Base-by-base conservation (phyloP, 2,888 invertebrate species). In the Stenchaetothrips biformis region DNA sequence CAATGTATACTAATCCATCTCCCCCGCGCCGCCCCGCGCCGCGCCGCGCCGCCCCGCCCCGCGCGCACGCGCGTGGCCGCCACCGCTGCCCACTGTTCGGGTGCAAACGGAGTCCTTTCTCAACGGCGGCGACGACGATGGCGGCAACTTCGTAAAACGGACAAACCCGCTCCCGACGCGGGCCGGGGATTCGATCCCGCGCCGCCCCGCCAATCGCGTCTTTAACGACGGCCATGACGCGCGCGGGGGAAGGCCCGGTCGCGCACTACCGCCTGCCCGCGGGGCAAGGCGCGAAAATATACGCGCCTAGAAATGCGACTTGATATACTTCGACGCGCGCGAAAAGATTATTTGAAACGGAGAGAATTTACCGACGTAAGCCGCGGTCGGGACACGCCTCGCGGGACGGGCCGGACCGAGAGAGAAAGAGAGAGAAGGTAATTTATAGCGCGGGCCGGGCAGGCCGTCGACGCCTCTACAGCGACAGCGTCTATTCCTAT, bases 1-100 rank as follows among this genome's bases (percentile, higher is more conserved):
- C 67, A 74, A 74, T 74, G 67, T 74, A 74, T 74, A 21, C 67
- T 74, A 74, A 74, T 74, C 67, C 25, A 21, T 74, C 53, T 53
- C 18, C 53, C 53, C 53, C 13, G 16, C 53, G 9, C 53, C 53
- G 13, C 53, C 53, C 53, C 53, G 53, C 8, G n/a, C 21, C 62
- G 18, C 62, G 18, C 62, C 62, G 18, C 62, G 18, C n/a, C 21
- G n/a, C 21, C 62, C 21, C 67, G 67, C 25, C 67, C 8, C 25
- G 21, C 67, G 67, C 21, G 67, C 25, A 7, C 67, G 67, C 25
- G 67, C 25, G 67, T n/a, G n/a, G n/a, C 37, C 37, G 37, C 37
- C 37, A 37, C 37, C 37, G 37, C 37, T 4, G 1, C 37, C 18
- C 53, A 53, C 53, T 18, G 13, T 37, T 37, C 37, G 4, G 37